These are phyloP conservation scores for Pampus argenteus DNA, from an alignment of 2,797 vertebrate species.

Conservation along the genomic window DNA sequence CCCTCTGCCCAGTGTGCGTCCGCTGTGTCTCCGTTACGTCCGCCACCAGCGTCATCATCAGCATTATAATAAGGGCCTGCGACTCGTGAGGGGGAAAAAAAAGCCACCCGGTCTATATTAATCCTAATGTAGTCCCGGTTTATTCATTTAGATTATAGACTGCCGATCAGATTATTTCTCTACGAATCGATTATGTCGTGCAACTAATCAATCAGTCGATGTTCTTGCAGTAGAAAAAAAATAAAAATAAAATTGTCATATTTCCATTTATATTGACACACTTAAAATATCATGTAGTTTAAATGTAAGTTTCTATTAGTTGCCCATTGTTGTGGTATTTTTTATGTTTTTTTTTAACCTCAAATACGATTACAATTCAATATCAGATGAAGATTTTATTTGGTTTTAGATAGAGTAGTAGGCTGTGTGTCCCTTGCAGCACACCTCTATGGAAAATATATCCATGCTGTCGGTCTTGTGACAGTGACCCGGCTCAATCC, in stretches of 20 bases:
- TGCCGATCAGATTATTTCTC: slow-evolving; percentile 1
- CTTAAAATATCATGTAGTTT: not conserved
- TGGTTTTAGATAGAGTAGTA: slow-evolving; percentile 3
- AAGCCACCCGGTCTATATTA: slow-evolving; percentile 63
- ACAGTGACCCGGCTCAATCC: slow-evolving; percentile 77
- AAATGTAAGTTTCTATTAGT: not conserved
- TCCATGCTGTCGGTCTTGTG: slow-evolving; percentile 84
- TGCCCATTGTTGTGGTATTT: not conserved
- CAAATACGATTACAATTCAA: not conserved
- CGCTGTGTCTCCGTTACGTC: slow-evolving; percentile 85
- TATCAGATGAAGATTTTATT: not conserved
- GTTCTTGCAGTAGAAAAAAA: not conserved
- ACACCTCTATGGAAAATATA: slow-evolving; percentile 83
- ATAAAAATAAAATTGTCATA: not conserved
- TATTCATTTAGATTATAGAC: not conserved
- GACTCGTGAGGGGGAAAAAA: slow-evolving; percentile 58
- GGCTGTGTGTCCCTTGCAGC: slow-evolving; percentile 10
- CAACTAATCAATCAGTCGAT: not conserved
- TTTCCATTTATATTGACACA: not conserved
- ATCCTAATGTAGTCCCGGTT: slow-evolving; percentile 18
- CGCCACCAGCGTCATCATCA: slow-evolving; percentile 80
- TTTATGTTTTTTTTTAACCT: not conserved
- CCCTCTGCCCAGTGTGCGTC: slow-evolving; percentile 80
- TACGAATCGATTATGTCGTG: not conserved
- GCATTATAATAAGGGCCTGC: slow-evolving; percentile 68